Conservation (phyloP, 2,888 invertebrate species). For the Laothoe populi region DNA sequence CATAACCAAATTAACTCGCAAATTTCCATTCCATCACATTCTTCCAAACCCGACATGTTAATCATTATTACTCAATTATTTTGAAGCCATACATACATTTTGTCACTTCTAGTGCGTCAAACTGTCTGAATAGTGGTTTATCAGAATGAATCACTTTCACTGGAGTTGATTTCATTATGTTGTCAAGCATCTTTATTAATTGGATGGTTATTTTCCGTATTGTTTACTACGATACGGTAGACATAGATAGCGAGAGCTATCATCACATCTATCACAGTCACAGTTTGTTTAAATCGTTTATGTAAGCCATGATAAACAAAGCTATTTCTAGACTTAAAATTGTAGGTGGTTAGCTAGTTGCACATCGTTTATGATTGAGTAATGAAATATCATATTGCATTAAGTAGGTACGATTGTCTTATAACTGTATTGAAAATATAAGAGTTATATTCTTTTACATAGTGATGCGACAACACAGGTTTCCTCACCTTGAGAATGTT, state of each 20-base stretch:
- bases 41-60: neutral
- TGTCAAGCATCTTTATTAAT: slow-evolving; percentile 35
- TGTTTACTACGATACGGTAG: neutral
- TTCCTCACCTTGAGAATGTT: neutral
- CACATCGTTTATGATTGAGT: neutral
- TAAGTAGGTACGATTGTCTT: neutral
- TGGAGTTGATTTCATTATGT: slow-evolving; percentile 33
- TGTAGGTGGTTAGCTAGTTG: neutral
- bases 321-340: neutral
- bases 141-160: slow-evolving; percentile 25
- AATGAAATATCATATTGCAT: slow-evolving; percentile 2
- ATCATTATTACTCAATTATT: neutral
- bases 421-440: neutral
- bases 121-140: neutral
- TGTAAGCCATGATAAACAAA: neutral
- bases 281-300: neutral
- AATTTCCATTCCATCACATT: neutral
- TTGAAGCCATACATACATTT: neutral
- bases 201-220: slow-evolving; percentile 34
- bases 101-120: neutral
- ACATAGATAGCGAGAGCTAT: slow-evolving; percentile 13
- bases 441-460: neutral
- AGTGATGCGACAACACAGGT: neutral
- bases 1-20: neutral
- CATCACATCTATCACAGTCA: slow-evolving; percentile 5